Evolutionary conservation across 1,140 invertebrate genomes (phyloP), one percentile per base, ranked within the genome.

Genomic region (Ceratina japonica): DNA sequence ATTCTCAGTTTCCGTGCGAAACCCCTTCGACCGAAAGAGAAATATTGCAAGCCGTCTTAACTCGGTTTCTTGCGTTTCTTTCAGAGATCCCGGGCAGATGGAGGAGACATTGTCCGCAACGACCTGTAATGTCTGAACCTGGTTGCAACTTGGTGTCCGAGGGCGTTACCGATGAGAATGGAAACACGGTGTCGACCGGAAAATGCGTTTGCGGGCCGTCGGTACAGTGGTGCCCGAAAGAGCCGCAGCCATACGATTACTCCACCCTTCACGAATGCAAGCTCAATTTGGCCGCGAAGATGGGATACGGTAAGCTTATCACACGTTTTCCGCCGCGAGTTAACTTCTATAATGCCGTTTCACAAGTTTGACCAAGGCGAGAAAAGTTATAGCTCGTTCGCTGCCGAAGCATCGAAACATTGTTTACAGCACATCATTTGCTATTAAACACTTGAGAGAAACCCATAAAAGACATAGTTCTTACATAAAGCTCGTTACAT

Each of bases 91-190:
- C 91, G 13, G 91, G 91, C 20, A 88, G 90, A 85, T 91, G 89
- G 89, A 88, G 90, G 52, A 87, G 91, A 71, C 91, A 91, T 58
- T 92, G 91, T 80, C 88, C 89, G 8, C 85, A 86, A 73, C 86
- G 88, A 24, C 86, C 87, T 54, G 87, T 89, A 80, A 88, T 91
- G 81, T 91, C 91, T 10, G 84, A 87, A 16, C 79, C 89, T 2
- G 91, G 91, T 4, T 92, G 91, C 77, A 92, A 92, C 75, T 79
- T 92, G 62, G 88, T 92, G 51, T 90, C 88, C 31, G 91, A 92
- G 54, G 89, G 87, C 51, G 70, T 80, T 68, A 77, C 75, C 24
- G 70, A 52, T 74, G 78, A 65, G 51, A 65, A 58, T 61, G 83
- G 75, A 86, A 87, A 82, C 52, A 81, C 80, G 10, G 80, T 80